phyloP scores from a whole-genome alignment of 2,888 invertebrate species.

The Caenorhabditis macrosperma region DNA sequence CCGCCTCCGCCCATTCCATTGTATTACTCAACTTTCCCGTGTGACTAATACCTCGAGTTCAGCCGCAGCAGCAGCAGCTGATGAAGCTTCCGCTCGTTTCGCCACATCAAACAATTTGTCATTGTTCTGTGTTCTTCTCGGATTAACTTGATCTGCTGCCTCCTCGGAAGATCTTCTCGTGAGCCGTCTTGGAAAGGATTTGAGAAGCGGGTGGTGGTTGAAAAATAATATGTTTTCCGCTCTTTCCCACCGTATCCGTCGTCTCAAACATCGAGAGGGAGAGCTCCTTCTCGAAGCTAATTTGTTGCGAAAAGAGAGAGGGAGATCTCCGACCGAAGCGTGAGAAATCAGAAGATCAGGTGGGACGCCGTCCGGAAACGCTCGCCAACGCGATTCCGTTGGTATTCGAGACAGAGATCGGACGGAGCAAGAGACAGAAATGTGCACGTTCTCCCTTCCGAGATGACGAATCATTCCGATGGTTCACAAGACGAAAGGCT shows the following conservation, averaged over 20 bases:
- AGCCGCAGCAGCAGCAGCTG: no score
- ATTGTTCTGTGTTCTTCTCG: neutral
- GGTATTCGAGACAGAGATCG: neutral
- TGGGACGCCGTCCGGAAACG: neutral
- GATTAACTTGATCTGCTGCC: slow-evolving; percentile 34
- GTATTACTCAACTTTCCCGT: neutral
- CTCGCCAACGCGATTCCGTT: slow-evolving; percentile 13
- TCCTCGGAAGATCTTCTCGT: slow-evolving; percentile 7
- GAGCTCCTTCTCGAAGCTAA: neutral
- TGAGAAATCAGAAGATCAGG: neutral
- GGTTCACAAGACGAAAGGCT: no score
- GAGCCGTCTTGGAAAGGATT: slow-evolving; percentile 13
- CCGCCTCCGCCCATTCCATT: no score
- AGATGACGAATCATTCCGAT: neutral
- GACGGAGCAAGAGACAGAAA: neutral
- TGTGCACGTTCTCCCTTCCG: neutral
- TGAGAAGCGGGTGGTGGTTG: slow-evolving; percentile 9
- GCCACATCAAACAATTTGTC: slow-evolving; percentile 8
- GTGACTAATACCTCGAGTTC: slow-evolving; percentile 14
- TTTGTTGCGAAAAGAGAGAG: neutral
- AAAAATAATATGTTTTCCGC: slow-evolving; percentile 13
- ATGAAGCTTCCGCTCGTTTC: neutral
- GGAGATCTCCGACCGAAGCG: slow-evolving; percentile 16
- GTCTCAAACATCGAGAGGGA: slow-evolving; percentile 33
- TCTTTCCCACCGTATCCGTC: neutral